Percentiles rank a stretch among this genome's conserved stretches.
Conservation (phyloP, 2,113 vertebrate genomes). For the Dasyprocta punctata region DNA sequence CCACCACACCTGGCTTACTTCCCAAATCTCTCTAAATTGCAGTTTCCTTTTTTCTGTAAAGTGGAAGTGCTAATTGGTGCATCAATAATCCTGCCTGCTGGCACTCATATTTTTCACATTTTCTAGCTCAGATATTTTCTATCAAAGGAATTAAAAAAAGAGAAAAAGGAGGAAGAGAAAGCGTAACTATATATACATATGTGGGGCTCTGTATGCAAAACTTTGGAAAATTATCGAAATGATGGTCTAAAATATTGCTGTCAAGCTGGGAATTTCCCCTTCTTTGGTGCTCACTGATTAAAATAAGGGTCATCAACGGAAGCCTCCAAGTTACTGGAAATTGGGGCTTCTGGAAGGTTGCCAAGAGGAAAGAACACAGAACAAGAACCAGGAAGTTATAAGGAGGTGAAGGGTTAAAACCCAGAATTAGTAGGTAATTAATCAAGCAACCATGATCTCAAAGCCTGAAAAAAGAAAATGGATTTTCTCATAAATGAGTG, state of each 20-base stretch:
- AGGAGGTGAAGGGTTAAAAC: not conserved
- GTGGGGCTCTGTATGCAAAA: not conserved
- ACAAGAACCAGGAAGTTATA: not conserved
- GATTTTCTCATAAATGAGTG: not conserved
- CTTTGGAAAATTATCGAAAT: not conserved
- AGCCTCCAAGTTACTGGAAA: not conserved
- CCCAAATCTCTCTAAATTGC: not conserved
- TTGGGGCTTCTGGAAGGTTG: not conserved
- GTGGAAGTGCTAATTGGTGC: not conserved
- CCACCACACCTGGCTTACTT: not conserved
- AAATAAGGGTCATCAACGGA: not conserved
- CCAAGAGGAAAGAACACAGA: not conserved
- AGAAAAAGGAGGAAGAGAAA: not conserved
- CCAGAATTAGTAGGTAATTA: not conserved
- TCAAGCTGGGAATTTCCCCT: not conserved
- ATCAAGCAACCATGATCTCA: not conserved
- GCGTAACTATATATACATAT: not conserved
- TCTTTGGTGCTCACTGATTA: not conserved
- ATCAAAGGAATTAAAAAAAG: not conserved
- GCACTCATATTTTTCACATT: not conserved
- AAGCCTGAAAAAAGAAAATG: not conserved
- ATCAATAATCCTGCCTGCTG: not conserved
- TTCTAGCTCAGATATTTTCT: not conserved
- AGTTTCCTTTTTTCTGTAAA: not conserved
- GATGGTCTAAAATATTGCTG: too few relatives aligned